Conservation (phyloP, 2,888 invertebrate species). For the Candidula unifasciata region DNA sequence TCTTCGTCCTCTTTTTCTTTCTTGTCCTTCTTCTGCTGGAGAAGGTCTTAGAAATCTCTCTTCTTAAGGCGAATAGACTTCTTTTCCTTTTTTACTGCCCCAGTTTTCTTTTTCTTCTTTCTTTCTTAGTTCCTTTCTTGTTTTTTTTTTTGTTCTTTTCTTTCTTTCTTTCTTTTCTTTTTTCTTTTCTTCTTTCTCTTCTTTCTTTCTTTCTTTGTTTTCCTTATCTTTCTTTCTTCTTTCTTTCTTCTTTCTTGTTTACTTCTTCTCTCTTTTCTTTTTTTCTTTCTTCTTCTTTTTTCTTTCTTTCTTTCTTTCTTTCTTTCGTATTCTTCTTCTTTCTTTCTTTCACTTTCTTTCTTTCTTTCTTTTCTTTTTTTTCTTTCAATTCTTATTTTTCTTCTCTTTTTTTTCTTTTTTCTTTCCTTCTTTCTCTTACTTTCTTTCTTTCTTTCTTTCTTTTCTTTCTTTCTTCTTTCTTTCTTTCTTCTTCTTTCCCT, state of each 20-base stretch:
- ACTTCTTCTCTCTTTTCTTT: no score
- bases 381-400: neutral
- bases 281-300: neutral
- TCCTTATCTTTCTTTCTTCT: no score
- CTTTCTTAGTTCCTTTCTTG: no score
- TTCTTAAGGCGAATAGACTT: no score
- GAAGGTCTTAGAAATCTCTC: no score
- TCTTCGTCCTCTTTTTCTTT: no score
- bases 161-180: no score
- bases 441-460: conserved; percentile 14
- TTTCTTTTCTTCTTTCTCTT: no score
- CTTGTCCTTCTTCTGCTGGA: no score
- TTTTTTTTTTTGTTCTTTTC: neutral
- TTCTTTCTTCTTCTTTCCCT: conserved; percentile 23
- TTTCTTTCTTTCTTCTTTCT: conserved; percentile 1
- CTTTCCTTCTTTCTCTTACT: conserved; percentile 13
- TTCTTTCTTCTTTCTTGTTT: no score
- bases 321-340: neutral
- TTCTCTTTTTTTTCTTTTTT: neutral
- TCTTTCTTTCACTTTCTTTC: neutral
- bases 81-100: no score
- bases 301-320: neutral
- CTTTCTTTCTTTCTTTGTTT: neutral
- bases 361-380: neutral
- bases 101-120: no score